Conservation (phyloP, 2,888 invertebrate genomes). For the Tridacna gigas region DNA sequence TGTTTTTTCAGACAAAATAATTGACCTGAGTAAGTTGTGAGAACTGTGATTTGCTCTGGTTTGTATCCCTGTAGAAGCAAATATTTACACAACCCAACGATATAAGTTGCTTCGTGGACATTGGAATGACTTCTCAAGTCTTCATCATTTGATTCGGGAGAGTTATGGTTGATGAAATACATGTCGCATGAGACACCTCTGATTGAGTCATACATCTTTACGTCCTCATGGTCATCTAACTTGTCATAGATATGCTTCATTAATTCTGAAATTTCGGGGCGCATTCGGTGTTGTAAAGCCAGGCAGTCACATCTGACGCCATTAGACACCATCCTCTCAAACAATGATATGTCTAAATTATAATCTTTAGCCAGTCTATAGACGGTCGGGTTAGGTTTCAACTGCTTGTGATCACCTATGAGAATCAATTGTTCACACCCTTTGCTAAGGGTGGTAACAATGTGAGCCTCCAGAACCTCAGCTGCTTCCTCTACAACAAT, state of each 20-base stretch:
- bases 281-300: constrained; percentile 87
- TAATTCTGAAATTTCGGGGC: constrained; percentile 81
- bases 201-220: constrained; percentile 67
- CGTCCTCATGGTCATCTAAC: constrained; percentile 72
- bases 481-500: constrained; percentile 93
- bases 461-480: constrained; percentile 93
- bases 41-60: constrained; percentile 77
- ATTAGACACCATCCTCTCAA: constrained; percentile 91
- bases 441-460: constrained; percentile 90
- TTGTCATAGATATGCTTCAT: constrained; percentile 72
- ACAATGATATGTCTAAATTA: constrained; percentile 91
- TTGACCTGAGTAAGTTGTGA: constrained; percentile 81
- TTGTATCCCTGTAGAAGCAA: constrained; percentile 79
- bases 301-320: constrained; percentile 88
- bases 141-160: constrained; percentile 73
- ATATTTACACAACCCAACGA: constrained; percentile 75
- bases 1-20: constrained; percentile 69
- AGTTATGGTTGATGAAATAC: constrained; percentile 78
- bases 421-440: constrained; percentile 92
- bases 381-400: constrained; percentile 90
- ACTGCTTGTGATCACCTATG: constrained; percentile 93
- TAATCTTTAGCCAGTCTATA: constrained; percentile 89
- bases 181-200: constrained; percentile 75
- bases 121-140: constrained; percentile 78
- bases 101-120: constrained; percentile 76